Evolutionary conservation across 2,888 invertebrate species (phyloP).

Genomic region (Falcaria lacertinaria): DNA sequence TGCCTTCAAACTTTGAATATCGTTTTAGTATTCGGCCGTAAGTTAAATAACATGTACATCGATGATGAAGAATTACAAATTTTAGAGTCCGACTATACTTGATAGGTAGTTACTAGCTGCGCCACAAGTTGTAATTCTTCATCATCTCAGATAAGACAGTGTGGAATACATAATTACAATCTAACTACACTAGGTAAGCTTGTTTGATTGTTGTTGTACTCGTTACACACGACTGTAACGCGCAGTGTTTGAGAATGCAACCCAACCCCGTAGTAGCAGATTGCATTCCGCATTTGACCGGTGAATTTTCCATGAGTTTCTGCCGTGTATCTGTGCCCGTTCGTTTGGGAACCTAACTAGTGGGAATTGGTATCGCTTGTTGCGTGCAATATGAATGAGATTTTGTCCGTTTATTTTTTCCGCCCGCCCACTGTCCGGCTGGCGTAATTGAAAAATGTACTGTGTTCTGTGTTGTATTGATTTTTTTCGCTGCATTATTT

Average conservation of each 20-base stretch:
- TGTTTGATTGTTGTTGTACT: no score
- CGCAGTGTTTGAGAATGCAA: conserved; percentile 55
- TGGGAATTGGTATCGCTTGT: conserved; percentile 69
- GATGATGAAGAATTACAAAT: no score
- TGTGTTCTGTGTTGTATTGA: conserved; percentile 28
- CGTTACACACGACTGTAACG: conserved; percentile 49
- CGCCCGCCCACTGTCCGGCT: conserved; percentile 45
- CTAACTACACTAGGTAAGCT: no score
- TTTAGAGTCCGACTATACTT: no score
- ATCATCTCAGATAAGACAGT: no score
- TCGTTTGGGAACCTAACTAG: conserved; percentile 58
- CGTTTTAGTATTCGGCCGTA: no score
- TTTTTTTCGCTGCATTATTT: conserved; percentile 8
- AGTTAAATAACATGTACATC: no score
- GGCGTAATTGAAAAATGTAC: conserved; percentile 62
- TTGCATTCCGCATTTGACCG: conserved; percentile 67
- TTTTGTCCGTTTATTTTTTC: conserved; percentile 69
- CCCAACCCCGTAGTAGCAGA: conserved; percentile 53
- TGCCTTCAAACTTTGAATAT: no score
- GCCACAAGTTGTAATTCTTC: no score
- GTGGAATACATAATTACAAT: no score
- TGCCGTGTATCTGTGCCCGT: conserved; percentile 38
- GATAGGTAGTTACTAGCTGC: no score
- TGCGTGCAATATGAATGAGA: conserved; percentile 70
- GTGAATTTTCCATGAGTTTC: conserved; percentile 66